Percentiles rank a stretch among this genome's conserved stretches.
Evolutionary conservation across 2,888 invertebrate species (phyloP).

Genomic region (Crocallis elinguaria): DNA sequence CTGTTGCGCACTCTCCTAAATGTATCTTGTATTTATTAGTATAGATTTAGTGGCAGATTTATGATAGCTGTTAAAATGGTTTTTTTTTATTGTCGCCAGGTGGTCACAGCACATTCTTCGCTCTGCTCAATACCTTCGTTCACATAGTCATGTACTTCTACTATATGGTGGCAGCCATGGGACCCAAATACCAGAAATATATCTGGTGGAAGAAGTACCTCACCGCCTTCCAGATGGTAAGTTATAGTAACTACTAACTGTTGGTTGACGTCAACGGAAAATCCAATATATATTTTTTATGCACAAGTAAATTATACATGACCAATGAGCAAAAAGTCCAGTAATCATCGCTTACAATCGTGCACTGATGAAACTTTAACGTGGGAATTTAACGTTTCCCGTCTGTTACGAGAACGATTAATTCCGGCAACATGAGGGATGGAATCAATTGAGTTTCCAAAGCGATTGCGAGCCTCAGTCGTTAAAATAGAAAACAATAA

Average conservation of each 20-base stretch:
- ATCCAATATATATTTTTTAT: conserved; percentile 16
- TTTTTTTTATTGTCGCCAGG: conserved; percentile 82
- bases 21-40: too few relatives aligned
- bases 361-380: neutral
- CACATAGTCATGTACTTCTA: conserved; percentile 99
- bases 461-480: too few relatives aligned
- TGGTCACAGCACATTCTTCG: conserved; percentile 98
- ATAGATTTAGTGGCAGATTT: too few relatives aligned
- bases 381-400: too few relatives aligned
- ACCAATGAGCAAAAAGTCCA: conserved; percentile 17
- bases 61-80: neutral
- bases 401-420: neutral
- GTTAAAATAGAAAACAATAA: too few relatives aligned
- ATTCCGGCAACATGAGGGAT: neutral
- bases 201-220: conserved; percentile 99
- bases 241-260: conserved; percentile 32
- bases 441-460: too few relatives aligned
- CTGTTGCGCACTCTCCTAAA: too few relatives aligned
- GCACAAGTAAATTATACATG: conserved; percentile 10
- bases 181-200: conserved; percentile 95
- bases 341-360: neutral
- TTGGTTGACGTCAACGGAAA: conserved; percentile 22
- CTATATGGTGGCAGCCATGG: conserved; percentile 97
- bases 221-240: conserved; percentile 97
- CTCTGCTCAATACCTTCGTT: conserved; percentile 96